Conservation (phyloP, 2,888 invertebrate genomes). For the Nectonema munidae region DNA sequence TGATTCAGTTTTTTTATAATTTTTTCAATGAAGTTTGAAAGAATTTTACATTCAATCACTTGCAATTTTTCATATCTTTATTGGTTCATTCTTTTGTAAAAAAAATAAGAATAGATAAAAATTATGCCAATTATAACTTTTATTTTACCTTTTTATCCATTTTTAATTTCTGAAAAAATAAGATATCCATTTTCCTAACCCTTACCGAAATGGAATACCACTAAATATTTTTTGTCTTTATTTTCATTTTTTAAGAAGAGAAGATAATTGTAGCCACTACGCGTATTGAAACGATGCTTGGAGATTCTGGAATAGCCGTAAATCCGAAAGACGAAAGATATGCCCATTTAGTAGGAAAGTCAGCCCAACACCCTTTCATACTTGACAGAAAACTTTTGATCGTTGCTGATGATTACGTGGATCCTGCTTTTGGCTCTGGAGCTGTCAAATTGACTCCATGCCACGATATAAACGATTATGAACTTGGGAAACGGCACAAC, state of each 20-base stretch:
- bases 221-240: neutral
- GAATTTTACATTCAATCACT: too few species aligned
- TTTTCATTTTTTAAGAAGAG: slow-evolving; percentile 27
- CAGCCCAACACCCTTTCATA: slow-evolving; percentile 53
- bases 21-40: too few species aligned
- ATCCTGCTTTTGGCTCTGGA: slow-evolving; percentile 71
- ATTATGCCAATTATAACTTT: too few species aligned
- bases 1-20: too few species aligned
- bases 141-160: too few species aligned
- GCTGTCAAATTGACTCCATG: slow-evolving; percentile 96
- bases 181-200: too few species aligned
- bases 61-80: too few species aligned
- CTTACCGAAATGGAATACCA: too few species aligned
- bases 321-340: slow-evolving; percentile 68
- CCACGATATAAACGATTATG: slow-evolving; percentile 83
- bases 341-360: slow-evolving; percentile 38
- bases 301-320: slow-evolving; percentile 88
- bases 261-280: slow-evolving; percentile 79
- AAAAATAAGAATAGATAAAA: too few species aligned
- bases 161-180: too few species aligned
- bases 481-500: slow-evolving; percentile 55
- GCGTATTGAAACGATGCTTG: slow-evolving; percentile 79
- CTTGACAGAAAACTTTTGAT: slow-evolving; percentile 49
- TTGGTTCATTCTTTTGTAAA: too few species aligned
- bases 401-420: slow-evolving; percentile 66